Percentiles rank a stretch among this genome's conserved stretches.
Conservation (phyloP, 2,113 vertebrate species). For the Euleptes europaea region DNA sequence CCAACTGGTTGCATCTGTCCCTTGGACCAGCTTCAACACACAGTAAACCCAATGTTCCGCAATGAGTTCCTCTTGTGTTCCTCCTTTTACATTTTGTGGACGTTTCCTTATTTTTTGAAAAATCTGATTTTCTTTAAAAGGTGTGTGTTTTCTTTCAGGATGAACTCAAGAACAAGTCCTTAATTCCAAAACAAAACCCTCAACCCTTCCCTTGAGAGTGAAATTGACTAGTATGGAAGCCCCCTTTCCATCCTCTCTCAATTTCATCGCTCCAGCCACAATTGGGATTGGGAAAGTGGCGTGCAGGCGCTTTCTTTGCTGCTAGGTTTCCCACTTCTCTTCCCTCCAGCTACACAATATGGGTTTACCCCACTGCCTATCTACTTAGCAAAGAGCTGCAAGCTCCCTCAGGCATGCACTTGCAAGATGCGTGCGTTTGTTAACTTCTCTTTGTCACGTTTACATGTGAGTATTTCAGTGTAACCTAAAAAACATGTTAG, state of each 20-base stretch:
- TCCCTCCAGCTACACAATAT: too few relatives aligned
- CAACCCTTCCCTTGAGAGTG: background rate
- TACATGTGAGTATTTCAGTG: background rate
- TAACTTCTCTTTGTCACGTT: background rate
- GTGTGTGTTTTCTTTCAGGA: background rate
- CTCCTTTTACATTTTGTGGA: background rate
- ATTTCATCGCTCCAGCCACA: background rate
- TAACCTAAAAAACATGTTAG: background rate
- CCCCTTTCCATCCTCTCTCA: background rate
- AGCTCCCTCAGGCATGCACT: background rate
- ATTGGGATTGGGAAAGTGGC: background rate
- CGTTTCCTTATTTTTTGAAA: background rate
- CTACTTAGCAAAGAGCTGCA: background rate
- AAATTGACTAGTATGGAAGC: background rate
- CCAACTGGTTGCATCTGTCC: background rate
- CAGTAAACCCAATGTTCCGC: background rate
- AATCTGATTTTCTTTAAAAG: background rate
- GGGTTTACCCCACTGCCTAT: background rate
- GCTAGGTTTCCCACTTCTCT: background rate
- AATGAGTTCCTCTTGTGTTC: background rate
- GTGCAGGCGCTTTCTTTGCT: background rate
- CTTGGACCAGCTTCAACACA: background rate
- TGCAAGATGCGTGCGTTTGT: background rate
- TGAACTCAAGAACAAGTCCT: background rate
- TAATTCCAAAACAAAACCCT: background rate